Evolutionary conservation across 1,140 invertebrate species (phyloP).

Genomic region (Atta texana): DNA sequence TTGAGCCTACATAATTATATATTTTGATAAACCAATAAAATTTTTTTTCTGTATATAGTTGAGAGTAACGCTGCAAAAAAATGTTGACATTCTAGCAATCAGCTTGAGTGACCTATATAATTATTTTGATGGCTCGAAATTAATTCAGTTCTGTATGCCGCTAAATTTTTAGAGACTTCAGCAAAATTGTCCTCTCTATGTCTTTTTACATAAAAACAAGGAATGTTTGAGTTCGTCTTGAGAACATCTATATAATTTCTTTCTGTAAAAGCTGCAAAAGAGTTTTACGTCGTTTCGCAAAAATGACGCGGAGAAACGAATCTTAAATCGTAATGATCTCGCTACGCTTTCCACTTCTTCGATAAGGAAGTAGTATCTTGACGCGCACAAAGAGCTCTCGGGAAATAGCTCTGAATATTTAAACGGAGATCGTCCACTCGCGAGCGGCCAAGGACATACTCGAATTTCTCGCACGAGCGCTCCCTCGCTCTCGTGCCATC

Average conservation of each 20-base stretch:
- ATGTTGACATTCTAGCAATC: too few species aligned
- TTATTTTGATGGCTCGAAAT: too few species aligned
- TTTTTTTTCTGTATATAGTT: too few species aligned
- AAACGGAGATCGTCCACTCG: slow-evolving; percentile 4
- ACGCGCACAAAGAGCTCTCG: slow-evolving; percentile 9
- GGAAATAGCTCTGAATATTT: slow-evolving; percentile 43
- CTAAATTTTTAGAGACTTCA: too few species aligned
- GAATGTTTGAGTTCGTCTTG: neutral
- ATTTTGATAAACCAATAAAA: too few species aligned
- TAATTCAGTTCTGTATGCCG: too few species aligned
- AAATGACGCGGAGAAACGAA: slow-evolving; percentile 1
- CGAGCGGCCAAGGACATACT: slow-evolving; percentile 22
- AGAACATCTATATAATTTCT: neutral
- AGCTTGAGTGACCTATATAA: too few species aligned
- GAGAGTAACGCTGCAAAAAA: too few species aligned
- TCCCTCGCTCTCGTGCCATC: neutral
- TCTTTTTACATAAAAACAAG: neutral
- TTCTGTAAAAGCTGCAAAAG: neutral
- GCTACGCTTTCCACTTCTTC: neutral
- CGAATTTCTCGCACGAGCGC: slow-evolving; percentile 52
- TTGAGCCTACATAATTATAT: too few species aligned
- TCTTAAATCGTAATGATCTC: slow-evolving; percentile 22
- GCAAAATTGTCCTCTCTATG: too few species aligned
- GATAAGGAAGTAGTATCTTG: slow-evolving; percentile 19
- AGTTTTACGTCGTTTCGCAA: neutral